Evolutionary conservation across 2,797 vertebrate species (phyloP), one percentile per base, ranked within the genome.

Genomic region (Siniperca undulata): DNA sequence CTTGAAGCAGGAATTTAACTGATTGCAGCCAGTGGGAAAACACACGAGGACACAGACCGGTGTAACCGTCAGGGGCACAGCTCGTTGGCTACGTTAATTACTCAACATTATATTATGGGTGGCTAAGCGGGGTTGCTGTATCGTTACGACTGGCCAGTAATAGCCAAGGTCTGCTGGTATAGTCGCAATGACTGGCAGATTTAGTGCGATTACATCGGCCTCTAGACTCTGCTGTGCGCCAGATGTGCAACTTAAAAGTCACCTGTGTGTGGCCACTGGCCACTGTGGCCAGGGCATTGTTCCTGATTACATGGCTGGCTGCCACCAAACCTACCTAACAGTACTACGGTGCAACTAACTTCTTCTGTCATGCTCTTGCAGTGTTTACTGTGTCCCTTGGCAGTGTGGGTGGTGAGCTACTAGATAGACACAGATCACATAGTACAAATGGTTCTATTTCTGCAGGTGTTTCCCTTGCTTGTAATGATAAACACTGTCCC

Each of bases 201-300:
- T 53, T 40, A 64, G 8, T 59, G 40, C 11, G 4, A 19, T 46
- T 56, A 17, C 13, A 40, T 55, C 34, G 53, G 60, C 58, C 77
- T 38, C 5, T 6, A 14, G 56, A 40, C 4, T 34, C n/a, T 56
- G 46, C 1, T 44, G 34, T 69, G 30, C 40, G 5, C 30, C 38
- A 56, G 64, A 55, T 40, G 34, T 71, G 40, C 14, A 62, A 34
- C 36, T 30, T 62, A 30, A 0, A 42, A 62, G 38, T 80, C 70
- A 77, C 53, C 46, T 70, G 78, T 58, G 64, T 46, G 27, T 27
- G 64, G 46, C 65, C 24, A 42, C 40, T 42, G 64, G 46, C 40
- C 40, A 42, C 11, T 42, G 40, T 34, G 59, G 53, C 17, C 67
- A n/a, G 76, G 10, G 65, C 69, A 80, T 82, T 80, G 82, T 80